Conservation (phyloP, 2,113 vertebrate species). For the Pseudolaguvia tuberculata region DNA sequence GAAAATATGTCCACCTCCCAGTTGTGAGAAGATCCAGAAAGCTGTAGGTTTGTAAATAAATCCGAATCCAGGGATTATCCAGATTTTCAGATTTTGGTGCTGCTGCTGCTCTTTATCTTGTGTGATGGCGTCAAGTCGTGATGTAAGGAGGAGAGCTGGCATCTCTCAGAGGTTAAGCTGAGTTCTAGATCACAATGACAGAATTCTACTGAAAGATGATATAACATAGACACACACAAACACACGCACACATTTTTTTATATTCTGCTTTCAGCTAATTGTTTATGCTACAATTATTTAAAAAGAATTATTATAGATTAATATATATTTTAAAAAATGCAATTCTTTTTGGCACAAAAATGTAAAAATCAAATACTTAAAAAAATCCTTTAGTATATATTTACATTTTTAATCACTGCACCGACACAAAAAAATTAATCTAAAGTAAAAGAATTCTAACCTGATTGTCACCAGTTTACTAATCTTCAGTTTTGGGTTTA, state of each 20-base stretch:
- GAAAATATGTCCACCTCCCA: constrained; percentile 25
- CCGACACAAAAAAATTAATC: too few species aligned
- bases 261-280: too few species aligned
- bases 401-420: too few species aligned
- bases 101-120: not conserved
- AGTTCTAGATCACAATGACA: not conserved
- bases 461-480: not conserved
- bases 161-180: not conserved
- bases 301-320: too few species aligned
- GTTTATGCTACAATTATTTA: too few species aligned
- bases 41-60: constrained; percentile 5
- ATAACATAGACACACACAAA: too few species aligned
- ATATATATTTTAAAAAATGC: too few species aligned
- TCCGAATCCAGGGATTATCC: constrained; percentile 10
- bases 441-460: too few species aligned
- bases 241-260: too few species aligned
- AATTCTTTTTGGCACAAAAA: too few species aligned
- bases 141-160: not conserved
- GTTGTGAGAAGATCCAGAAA: constrained; percentile 31
- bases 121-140: not conserved
- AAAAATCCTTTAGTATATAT: too few species aligned
- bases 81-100: not conserved
- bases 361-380: too few species aligned
- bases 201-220: not conserved
- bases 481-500: not conserved